Conservation (phyloP, 2,797 vertebrate genomes). For the Aeoliscus strigatus region DNA sequence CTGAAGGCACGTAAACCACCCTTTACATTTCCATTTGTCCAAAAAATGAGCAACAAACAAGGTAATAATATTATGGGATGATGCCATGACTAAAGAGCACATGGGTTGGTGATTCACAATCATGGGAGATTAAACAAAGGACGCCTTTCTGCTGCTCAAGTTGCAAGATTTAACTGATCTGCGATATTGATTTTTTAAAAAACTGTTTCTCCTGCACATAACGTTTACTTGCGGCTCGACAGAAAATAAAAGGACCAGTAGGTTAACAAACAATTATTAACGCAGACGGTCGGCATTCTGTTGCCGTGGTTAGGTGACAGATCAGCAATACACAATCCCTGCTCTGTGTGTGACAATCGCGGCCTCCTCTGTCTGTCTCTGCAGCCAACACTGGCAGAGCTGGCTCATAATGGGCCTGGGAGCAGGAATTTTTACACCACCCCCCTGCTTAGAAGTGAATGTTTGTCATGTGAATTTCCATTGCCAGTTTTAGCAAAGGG, state of each 20-base stretch:
- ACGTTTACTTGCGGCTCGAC: conserved; percentile 33
- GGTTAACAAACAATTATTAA: conserved; percentile 53
- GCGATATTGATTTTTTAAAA: too few relatives aligned
- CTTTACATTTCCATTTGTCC: too few relatives aligned
- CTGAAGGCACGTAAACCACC: too few relatives aligned
- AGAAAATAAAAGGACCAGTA: too few relatives aligned
- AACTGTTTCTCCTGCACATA: neutral
- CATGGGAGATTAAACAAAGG: conserved; percentile 64
- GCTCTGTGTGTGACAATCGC: conserved; percentile 65
- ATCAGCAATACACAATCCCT: conserved; percentile 72
- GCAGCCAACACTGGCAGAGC: conserved; percentile 39
- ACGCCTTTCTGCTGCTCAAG: conserved; percentile 30
- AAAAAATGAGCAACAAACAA: too few relatives aligned
- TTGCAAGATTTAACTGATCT: conserved; percentile 34
- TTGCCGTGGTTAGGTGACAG: conserved; percentile 63
- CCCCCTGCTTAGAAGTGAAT: conserved; percentile 40
- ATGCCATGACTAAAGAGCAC: conserved; percentile 51
- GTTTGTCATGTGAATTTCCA: conserved; percentile 55
- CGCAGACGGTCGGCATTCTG: conserved; percentile 64
- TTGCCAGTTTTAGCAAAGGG: conserved; percentile 17
- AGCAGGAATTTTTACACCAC: conserved; percentile 56
- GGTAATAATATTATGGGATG: conserved; percentile 29
- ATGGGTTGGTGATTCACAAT: conserved; percentile 56
- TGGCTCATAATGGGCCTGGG: conserved; percentile 56
- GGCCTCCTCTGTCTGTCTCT: conserved; percentile 46